Percentiles rank a stretch among this genome's conserved stretches.
These are phyloP conservation scores for Zalophus californianus DNA, from an alignment of 2,797 vertebrate genomes.

Conservation along the genomic window DNA sequence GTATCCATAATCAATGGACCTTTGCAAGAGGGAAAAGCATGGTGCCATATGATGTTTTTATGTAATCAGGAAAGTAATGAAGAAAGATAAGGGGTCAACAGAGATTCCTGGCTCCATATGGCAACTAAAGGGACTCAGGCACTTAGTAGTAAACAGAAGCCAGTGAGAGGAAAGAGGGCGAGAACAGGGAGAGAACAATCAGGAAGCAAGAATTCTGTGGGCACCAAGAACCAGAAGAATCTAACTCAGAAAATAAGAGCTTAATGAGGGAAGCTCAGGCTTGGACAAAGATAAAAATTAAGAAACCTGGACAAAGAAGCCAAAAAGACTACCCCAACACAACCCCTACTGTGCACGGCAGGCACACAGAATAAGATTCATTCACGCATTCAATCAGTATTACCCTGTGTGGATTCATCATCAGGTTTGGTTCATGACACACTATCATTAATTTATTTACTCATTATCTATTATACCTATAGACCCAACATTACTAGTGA, in stretches of 20 bases:
- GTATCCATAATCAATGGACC: neutral
- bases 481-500: neutral
- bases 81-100: constrained; percentile 9
- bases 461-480: neutral
- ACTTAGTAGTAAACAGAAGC: neutral
- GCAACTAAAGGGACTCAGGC: neutral
- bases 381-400: neutral
- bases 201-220: neutral
- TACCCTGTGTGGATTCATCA: neutral
- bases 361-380: neutral
- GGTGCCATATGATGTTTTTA: neutral
- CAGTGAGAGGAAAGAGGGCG: neutral
- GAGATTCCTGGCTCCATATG: constrained; percentile 15
- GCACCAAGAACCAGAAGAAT: neutral
- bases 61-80: neutral
- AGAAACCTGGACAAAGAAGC: constrained; percentile 30
- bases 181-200: neutral
- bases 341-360: neutral
- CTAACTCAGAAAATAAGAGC: constrained; percentile 14
- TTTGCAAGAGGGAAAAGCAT: neutral
- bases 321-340: neutral
- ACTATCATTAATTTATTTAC: neutral
- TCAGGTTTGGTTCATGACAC: neutral
- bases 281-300: neutral
- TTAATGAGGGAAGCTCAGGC: neutral